These are phyloP conservation scores for Micromussa lordhowensis DNA, from an alignment of 92 coral and sea anemone species.

Conservation along the genomic window DNA sequence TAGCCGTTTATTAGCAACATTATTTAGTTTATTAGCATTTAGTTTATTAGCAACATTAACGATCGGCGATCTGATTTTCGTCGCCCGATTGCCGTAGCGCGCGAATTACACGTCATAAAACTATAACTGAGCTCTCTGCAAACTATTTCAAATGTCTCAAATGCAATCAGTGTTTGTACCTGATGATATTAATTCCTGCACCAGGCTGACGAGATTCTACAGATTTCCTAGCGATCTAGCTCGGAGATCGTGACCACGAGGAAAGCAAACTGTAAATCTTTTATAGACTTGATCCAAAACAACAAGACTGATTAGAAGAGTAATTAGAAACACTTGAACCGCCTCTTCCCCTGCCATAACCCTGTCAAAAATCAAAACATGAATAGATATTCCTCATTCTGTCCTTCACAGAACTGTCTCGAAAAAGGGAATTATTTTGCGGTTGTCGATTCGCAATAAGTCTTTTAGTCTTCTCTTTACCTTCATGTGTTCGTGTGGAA, in stretches of 20 bases:
- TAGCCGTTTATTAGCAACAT: too few relatives aligned
- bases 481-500: neutral
- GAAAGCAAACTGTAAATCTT: neutral
- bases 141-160: neutral
- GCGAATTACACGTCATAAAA: neutral
- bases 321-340: neutral
- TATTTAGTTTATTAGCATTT: too few relatives aligned
- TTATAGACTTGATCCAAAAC: neutral
- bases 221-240: neutral
- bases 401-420: neutral
- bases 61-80: too few relatives aligned
- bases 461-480: neutral
- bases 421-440: neutral
- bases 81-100: neutral
- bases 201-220: neutral
- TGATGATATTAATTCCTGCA: neutral
- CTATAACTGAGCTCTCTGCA: neutral
- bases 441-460: neutral
- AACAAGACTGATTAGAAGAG: neutral
- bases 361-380: neutral
- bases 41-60: too few relatives aligned
- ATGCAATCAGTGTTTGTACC: neutral
- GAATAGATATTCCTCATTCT: neutral
- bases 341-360: neutral
- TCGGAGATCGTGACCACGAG: neutral